Evolutionary conservation across 2,888 invertebrate species (phyloP), one percentile per base, ranked within the genome.

Genomic region (Xanthia togata): DNA sequence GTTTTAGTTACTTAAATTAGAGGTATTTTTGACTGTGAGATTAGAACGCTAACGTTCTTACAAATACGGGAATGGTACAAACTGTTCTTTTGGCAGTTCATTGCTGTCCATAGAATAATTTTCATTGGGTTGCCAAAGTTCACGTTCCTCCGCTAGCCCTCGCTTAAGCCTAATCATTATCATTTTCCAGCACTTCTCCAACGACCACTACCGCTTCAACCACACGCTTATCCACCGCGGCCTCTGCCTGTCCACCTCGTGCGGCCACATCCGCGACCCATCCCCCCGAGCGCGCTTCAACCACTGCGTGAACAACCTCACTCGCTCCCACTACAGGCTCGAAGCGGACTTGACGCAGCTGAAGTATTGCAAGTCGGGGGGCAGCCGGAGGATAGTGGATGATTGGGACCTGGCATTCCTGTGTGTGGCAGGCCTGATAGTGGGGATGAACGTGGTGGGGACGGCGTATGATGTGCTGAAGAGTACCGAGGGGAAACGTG

Each of bases 171-270:
- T 53, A 14, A 17, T 23, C 1, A 35, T 31, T 14, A 14, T 44
- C 4, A 4, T 38, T 70, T 53, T 76, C 2, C 90, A 94, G 94
- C 84, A 89, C 62, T 91, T 90, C 81, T 93, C 94, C 0, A 78
- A 85, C 2, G 88, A 91, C 72, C 86, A 81, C 3, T 90, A 88
- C 60, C 86, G 92, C 81, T 95, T 93, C 90, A 92, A 95, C 84
- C 94, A 92, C 84, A 90, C 92, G 0, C 89, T 88, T 26, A 84
- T 95, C 8, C 93, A 94, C 83, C 92, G 95, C 26, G 94, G 94
- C 20, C 89, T 91, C 81, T 94, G 94, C 81, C 79, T 94, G 35
- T 80, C 89, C 35, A 78, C 90, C 44, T 89, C 91, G 11, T 93
- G 94, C 81, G 72, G 78, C 0, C 88, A 87, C 68, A 67, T 89